Evolutionary conservation across 1,140 invertebrate genomes (phyloP), one percentile per base, ranked within the genome.

Genomic region (Drosophila bifasciata): DNA sequence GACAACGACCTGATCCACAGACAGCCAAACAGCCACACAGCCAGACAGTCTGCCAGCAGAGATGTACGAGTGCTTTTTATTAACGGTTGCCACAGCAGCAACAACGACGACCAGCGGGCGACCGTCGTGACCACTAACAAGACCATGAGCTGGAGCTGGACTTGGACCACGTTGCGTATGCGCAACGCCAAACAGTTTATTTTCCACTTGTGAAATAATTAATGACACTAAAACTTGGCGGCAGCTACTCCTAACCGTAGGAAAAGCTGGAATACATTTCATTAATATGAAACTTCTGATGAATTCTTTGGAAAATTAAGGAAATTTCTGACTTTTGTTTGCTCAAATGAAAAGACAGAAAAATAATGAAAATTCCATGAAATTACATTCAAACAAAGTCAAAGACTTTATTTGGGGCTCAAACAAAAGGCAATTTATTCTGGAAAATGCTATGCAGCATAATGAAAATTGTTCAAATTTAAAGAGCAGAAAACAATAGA

Each of bases 1-100:
- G 67, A 13, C 70, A 73, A 50, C 51, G 60, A 74, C 70, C 52
- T 57, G 53, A 59, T 32, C 52, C 49, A 53, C 41, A 67, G 61
- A 74, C 39, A 72, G 53, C 62, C 64, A 46, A 23, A 23, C 21
- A 40, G 43, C 39, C 36, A 28, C 28, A 59, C 56, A 28, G 8
- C 8, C 64, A 48, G 32, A 19, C 21, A 40, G 32, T 21, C 41
- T 21, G 49, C 49, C 51, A 56, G 49, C 67, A 50, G 63, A 74
- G 43, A 17, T 59, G 44, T 15, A 44, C 11, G 50, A 51, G 63
- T 40, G 51, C 71, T 49, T 73, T 89, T 88, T 88, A 83, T 83
- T 79, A 88, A 88, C 85, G 78, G 61, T 68, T 57, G 48, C 79
- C 70, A 68, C 73, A 56, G 55, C 70, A 76, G 40, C 57, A 69